Evolutionary conservation across 2,113 vertebrate genomes (phyloP).

Genomic region (Oreochromis niloticus): DNA sequence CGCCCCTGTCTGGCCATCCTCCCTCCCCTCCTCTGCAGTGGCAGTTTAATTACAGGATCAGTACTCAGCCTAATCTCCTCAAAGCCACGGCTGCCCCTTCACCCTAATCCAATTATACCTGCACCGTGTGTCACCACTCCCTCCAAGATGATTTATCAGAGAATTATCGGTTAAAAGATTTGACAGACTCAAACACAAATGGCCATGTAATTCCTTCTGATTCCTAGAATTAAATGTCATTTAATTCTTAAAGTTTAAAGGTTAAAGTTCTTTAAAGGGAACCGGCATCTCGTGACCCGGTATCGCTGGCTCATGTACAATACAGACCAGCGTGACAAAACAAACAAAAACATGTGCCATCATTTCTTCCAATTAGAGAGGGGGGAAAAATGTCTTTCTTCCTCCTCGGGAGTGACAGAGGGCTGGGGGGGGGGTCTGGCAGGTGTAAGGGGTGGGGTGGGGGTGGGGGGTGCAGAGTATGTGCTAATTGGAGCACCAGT

Average conservation of each 20-base stretch:
- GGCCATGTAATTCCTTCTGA: constrained; percentile 10
- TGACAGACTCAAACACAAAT: constrained; percentile 13
- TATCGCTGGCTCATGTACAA: background rate
- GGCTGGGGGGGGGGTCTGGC: background rate
- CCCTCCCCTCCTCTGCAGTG: constrained; percentile 51
- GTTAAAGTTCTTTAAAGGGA: background rate
- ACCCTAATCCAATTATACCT: constrained; percentile 98
- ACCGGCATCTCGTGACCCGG: background rate
- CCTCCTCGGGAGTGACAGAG: background rate
- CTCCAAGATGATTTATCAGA: constrained; percentile 83
- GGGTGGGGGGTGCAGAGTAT: constrained; percentile 34
- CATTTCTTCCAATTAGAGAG: constrained; percentile 14
- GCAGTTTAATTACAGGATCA: constrained; percentile 97
- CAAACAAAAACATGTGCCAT: constrained; percentile 8
- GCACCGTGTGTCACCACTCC: constrained; percentile 81
- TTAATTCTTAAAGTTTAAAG: background rate
- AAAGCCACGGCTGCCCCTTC: constrained; percentile 84
- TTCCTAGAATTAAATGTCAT: background rate
- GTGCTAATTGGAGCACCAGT: constrained; percentile 77
- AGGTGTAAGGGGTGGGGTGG: constrained; percentile 4
- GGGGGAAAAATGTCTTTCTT: background rate
- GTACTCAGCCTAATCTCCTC: constrained; percentile 94
- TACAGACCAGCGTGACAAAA: background rate
- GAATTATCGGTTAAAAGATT: constrained; percentile 70
- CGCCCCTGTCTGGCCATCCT: constrained; percentile 70